These are phyloP conservation scores for Unio delphinus DNA, from an alignment of 2,888 invertebrate species.

Conservation along the genomic window DNA sequence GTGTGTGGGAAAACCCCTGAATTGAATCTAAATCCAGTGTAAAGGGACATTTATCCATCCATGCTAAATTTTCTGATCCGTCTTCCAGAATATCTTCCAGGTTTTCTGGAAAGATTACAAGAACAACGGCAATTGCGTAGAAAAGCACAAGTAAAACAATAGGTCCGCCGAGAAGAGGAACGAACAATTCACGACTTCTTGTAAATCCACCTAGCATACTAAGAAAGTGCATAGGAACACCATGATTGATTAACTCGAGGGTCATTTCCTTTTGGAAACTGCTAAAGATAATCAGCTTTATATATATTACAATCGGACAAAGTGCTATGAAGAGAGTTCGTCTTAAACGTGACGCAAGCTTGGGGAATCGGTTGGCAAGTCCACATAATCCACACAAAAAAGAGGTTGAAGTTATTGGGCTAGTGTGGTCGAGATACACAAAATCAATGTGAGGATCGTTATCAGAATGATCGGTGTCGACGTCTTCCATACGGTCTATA, in stretches of 20 bases:
- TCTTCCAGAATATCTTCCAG: constrained; percentile 8
- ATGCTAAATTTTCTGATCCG: not conserved
- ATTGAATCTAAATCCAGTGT: constrained; percentile 7
- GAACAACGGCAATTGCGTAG: constrained; percentile 10
- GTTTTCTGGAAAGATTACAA: constrained; percentile 14
- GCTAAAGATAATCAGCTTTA: constrained; percentile 16
- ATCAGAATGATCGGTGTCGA: no score
- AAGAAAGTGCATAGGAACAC: constrained; percentile 20
- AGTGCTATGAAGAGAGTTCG: constrained; percentile 12
- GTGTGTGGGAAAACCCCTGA: constrained; percentile 7
- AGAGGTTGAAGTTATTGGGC: constrained; percentile 14
- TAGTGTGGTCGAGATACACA: constrained; percentile 13
- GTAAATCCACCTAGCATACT: constrained; percentile 24
- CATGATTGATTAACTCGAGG: constrained; percentile 17
- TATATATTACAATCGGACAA: constrained; percentile 12
- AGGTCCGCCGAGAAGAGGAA: constrained; percentile 24
- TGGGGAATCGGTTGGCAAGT: constrained; percentile 11
- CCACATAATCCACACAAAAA: constrained; percentile 18
- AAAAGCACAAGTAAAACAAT: constrained; percentile 11
- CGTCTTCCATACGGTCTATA: no score
- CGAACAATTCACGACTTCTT: constrained; percentile 15
- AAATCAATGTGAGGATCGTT: constrained; percentile 1
- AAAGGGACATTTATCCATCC: constrained; percentile 7
- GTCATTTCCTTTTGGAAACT: constrained; percentile 7
- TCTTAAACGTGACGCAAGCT: constrained; percentile 12